A percentile compares a stretch with the other conserved stretches of the same genome.
Evolutionary conservation across 1,140 invertebrate genomes (phyloP).

Genomic region (Zaprionus africanus): DNA sequence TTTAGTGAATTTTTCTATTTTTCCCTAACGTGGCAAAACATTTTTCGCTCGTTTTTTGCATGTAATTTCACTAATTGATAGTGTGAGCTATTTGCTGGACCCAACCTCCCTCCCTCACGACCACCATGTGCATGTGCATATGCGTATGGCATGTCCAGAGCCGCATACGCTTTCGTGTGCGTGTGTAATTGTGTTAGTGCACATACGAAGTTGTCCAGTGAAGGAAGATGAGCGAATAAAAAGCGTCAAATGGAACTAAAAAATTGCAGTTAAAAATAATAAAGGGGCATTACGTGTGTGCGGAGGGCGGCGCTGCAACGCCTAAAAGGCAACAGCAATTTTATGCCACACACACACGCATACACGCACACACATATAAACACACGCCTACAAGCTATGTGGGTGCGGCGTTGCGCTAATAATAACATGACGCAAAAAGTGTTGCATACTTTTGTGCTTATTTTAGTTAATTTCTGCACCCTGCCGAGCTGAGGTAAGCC

Average conservation of each 20-base stretch:
- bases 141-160: conserved; percentile 15
- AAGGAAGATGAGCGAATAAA: conserved; percentile 47
- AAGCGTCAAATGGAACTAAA: conserved; percentile 68
- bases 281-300: conserved; percentile 62
- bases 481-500: conserved; percentile 1
- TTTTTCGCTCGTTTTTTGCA: conserved; percentile 75
- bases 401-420: conserved; percentile 37
- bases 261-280: conserved; percentile 71
- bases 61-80: conserved; percentile 82
- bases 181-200: conserved; percentile 76
- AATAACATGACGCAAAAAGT: conserved; percentile 53
- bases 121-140: neutral
- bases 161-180: conserved; percentile 24
- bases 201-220: conserved; percentile 37
- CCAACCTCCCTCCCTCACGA: neutral
- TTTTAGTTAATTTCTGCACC: conserved; percentile 50
- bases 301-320: conserved; percentile 19
- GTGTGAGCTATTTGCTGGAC: conserved; percentile 62
- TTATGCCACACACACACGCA: conserved; percentile 29
- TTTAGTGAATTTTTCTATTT: conserved; percentile 75
- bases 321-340: conserved; percentile 40
- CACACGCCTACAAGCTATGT: neutral
- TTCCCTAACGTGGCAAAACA: conserved; percentile 54
- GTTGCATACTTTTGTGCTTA: conserved; percentile 58
- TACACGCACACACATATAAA: conserved; percentile 8